Conservation (phyloP, 1,140 invertebrate genomes). For the Heliconius eleuchia region DNA sequence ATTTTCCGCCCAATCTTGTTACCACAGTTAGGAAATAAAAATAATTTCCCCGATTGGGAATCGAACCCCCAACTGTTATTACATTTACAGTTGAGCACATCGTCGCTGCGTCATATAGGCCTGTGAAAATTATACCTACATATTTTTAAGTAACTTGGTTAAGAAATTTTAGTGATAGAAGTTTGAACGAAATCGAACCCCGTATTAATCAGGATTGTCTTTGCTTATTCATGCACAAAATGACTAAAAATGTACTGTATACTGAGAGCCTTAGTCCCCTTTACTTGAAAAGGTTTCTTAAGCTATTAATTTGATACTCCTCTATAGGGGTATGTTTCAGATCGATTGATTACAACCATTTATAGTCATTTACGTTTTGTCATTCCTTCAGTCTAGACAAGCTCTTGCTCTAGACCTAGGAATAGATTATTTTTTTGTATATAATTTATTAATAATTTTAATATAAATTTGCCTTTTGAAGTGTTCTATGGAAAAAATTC, state of each 20-base stretch:
- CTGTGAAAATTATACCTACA: too few species aligned
- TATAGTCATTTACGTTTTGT: neutral
- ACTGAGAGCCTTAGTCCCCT: neutral
- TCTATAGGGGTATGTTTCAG: neutral
- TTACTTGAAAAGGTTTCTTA: constrained; percentile 5
- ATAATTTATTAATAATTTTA: too few species aligned
- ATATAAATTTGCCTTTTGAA: neutral
- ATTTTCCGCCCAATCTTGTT: too few species aligned
- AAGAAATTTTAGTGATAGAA: neutral
- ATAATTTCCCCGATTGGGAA: too few species aligned
- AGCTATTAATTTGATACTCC: neutral
- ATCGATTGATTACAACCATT: neutral
- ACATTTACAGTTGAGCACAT: neutral
- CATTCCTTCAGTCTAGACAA: neutral
- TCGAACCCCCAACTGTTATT: neutral
- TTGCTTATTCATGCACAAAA: neutral
- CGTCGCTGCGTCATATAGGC: too few species aligned
- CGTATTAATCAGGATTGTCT: neutral
- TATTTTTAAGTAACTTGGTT: neutral
- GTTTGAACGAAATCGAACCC: neutral
- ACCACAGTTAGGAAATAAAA: too few species aligned
- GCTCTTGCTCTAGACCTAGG: neutral
- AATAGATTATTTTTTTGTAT: too few species aligned
- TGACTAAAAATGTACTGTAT: neutral
- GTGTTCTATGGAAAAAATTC: neutral